Base-by-base conservation (phyloP, 2,888 invertebrate species). In the Steinernema hermaphroditum region DNA sequence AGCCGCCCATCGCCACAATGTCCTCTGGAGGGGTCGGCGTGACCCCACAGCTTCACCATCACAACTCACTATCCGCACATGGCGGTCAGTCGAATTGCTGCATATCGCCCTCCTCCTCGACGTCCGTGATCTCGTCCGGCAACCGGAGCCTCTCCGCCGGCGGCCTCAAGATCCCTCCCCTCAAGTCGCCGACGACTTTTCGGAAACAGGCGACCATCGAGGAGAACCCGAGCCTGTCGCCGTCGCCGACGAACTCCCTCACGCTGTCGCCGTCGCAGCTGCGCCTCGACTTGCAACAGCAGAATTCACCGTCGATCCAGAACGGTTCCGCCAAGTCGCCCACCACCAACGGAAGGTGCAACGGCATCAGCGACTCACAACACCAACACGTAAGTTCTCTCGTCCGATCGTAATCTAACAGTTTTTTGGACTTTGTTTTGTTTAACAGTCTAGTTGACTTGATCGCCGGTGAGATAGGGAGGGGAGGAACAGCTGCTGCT, bases 311-410 rank as follows among this genome's bases (percentile, higher is more conserved):
- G 54, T 6, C 54, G 54, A 54, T 54, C 54, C 54, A 54, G 19
- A 54, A 54, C 54, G 54, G 54, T 54, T 54, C 54, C 54, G 54
- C 54, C 6, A 54, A 27, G 27, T 54, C 54, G 54, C 54, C 54
- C 22, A 24, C 27, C 19, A 16, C 9, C 6, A 14, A 4, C 24
- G 2, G 6, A 1, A 22, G 54, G 27, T 54, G 54, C 19, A 54
- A 54, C 16, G 54, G 54, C 9, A 54, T 54, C 54, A 54, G 54
- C 54, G 54, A 54, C 24, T 27, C 22, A 27, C 9, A 22, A 2
- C 54, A 27, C 16, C 24, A 54, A 24, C 54, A 54, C 54, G 54
- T 54, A 24, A 54, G 54, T 54, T n/a, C n/a, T n/a, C n/a, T n/a
- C n/a, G n/a, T n/a, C n/a, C 12, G 37, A 37, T 37, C 37, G 4